Percentiles rank a stretch among this genome's conserved stretches.
Conservation (phyloP, 2,113 vertebrate genomes). For the Speoplatyrhinus poulsoni region DNA sequence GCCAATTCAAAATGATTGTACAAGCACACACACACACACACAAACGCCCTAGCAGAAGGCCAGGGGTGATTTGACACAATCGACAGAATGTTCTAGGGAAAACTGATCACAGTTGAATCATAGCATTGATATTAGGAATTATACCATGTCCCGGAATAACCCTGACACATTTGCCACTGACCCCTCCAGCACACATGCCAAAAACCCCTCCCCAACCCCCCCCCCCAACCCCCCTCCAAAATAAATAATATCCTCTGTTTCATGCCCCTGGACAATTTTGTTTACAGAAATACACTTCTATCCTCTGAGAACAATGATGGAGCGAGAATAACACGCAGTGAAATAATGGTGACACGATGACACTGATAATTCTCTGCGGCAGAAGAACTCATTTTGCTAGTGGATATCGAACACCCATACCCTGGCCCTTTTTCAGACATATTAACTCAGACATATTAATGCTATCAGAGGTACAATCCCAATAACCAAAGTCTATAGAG, state of each 20-base stretch:
- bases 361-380: neutral
- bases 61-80: conserved; percentile 55
- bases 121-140: conserved; percentile 53
- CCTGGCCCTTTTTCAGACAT: too few relatives aligned
- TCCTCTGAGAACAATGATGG: neutral
- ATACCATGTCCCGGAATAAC: conserved; percentile 63
- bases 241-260: neutral
- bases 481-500: too few relatives aligned
- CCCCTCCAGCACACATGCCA: neutral
- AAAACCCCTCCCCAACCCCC: too few relatives aligned
- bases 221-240: too few relatives aligned
- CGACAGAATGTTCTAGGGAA: conserved; percentile 49
- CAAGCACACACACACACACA: conserved; percentile 3
- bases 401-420: too few relatives aligned
- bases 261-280: neutral
- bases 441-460: too few relatives aligned
- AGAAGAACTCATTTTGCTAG: too few relatives aligned
- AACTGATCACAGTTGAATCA: conserved; percentile 60
- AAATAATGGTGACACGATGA: neutral
- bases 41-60: conserved; percentile 1
- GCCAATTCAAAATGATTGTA: neutral
- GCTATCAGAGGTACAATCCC: too few relatives aligned
- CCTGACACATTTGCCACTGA: conserved; percentile 36
- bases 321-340: neutral
- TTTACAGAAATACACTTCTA: neutral